phyloP scores from a whole-genome alignment of 2,888 invertebrate species.

The Taphrorychus bicolor region DNA sequence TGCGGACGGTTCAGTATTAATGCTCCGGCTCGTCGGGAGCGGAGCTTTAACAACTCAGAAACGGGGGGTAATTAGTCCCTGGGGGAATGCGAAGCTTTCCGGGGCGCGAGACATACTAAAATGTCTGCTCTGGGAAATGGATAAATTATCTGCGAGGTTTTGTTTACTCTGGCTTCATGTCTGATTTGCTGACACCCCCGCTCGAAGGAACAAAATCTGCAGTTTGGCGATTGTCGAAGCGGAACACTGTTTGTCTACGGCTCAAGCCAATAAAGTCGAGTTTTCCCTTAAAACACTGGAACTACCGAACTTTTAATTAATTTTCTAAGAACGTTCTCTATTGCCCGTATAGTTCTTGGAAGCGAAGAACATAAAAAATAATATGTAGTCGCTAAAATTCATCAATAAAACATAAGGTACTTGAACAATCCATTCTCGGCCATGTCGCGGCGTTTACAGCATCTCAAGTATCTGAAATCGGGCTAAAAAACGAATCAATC shows the following conservation, averaged over 20 bases:
- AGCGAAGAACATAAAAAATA: not conserved
- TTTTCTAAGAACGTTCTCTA: constrained; percentile 7
- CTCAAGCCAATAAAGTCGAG: not conserved
- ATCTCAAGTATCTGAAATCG: constrained; percentile 13
- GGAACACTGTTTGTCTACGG: not conserved
- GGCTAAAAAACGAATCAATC: constrained; percentile 15
- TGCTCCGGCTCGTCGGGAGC: constrained; percentile 29
- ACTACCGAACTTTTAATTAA: constrained; percentile 31
- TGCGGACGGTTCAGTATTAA: constrained; percentile 45
- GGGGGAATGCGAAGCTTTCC: constrained; percentile 38
- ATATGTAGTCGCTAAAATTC: not conserved
- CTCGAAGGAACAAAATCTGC: not conserved
- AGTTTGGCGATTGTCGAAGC: not conserved
- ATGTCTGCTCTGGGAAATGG: constrained; percentile 18
- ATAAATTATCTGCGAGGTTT: not conserved
- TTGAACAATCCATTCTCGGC: constrained; percentile 11
- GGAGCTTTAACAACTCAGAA: constrained; percentile 28
- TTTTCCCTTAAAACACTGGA: constrained; percentile 9
- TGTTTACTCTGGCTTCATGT: not conserved
- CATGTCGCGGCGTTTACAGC: constrained; percentile 1
- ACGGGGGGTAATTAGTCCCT: constrained; percentile 32
- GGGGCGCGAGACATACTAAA: constrained; percentile 35
- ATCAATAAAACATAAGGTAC: constrained; percentile 9
- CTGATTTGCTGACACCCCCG: too few relatives aligned
- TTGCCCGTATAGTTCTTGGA: not conserved